A percentile compares a stretch with the other conserved stretches of the same genome.
phyloP scores from a whole-genome alignment of 2,797 vertebrate species.

The Phataginus tetradactyla region DNA sequence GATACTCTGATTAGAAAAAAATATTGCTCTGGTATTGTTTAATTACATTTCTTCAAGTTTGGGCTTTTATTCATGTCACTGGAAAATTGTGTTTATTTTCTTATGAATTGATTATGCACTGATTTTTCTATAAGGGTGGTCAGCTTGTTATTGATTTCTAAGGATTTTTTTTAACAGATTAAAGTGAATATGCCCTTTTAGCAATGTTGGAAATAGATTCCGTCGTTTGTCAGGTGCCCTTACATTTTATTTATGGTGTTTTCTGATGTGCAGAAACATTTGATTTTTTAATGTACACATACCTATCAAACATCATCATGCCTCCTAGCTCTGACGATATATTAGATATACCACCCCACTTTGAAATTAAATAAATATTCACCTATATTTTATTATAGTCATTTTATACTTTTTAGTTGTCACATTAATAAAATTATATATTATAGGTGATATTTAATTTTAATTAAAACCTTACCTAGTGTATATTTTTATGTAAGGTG shows the following conservation, averaged over 20 bases:
- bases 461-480: background rate
- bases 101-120: background rate
- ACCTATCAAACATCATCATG: background rate
- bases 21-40: background rate
- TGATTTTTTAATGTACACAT: background rate
- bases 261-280: background rate
- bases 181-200: background rate
- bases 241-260: background rate
- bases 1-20: background rate
- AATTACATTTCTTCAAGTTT: constrained; percentile 19
- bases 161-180: background rate
- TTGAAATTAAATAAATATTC: constrained; percentile 27
- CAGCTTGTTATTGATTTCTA: background rate
- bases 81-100: background rate
- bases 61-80: background rate
- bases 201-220: background rate
- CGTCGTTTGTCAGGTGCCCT: background rate
- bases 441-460: constrained; percentile 10
- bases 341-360: background rate
- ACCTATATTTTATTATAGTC: background rate
- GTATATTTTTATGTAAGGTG: background rate
- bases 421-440: background rate
- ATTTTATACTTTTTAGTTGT: background rate
- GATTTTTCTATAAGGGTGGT: background rate
- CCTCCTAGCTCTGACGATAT: background rate